phyloP scores from a whole-genome alignment of 2,797 vertebrate species.

The Gallirallus australis region DNA sequence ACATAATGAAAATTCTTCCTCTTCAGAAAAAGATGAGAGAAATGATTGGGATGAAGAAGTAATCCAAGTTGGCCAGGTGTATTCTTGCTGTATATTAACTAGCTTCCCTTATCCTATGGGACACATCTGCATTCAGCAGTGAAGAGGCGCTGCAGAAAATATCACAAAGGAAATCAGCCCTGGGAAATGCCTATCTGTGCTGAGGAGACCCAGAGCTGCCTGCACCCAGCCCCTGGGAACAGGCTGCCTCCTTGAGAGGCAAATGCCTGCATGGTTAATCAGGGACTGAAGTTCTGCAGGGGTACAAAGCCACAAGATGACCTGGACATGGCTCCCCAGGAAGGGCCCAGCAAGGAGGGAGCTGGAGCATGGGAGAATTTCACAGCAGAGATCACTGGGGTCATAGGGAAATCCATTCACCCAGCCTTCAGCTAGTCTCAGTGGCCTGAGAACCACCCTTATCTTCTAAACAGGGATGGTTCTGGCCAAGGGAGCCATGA shows the following conservation, averaged over 20 bases:
- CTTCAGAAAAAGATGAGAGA: slow-evolving; percentile 62
- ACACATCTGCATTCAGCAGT: slow-evolving; percentile 43
- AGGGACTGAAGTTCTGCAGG: not conserved
- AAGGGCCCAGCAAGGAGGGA: fast-evolving
- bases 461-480: not conserved
- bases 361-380: not conserved
- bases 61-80: slow-evolving; percentile 59
- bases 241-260: not conserved
- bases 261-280: fast-evolving
- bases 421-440: too few relatives aligned
- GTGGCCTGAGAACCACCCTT: not conserved
- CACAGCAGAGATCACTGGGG: not conserved
- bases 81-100: slow-evolving; percentile 12
- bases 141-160: not conserved
- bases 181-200: not conserved
- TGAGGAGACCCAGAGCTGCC: not conserved
- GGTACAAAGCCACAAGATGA: not conserved
- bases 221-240: not conserved
- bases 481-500: not conserved
- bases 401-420: not conserved
- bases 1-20: slow-evolving; percentile 70
- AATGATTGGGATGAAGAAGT: slow-evolving; percentile 45
- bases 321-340: fast-evolving
- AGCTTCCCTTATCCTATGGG: not conserved
- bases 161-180: slow-evolving; percentile 16